phyloP scores from a whole-genome alignment of 2,888 invertebrate genomes.

The Melinaea menophilus region DNA sequence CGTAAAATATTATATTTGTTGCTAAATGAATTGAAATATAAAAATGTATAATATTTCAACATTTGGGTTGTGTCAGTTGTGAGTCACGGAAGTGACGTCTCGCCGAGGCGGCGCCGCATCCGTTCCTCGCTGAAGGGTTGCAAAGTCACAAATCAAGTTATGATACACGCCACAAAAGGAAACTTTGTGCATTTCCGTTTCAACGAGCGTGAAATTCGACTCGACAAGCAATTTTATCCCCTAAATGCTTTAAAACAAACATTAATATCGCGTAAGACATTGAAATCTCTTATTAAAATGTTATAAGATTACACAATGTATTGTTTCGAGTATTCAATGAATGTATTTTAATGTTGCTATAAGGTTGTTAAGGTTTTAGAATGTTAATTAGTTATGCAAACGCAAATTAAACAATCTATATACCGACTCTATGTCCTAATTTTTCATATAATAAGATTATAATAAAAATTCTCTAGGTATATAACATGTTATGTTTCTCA shows the following conservation, averaged over 20 bases:
- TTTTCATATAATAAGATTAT: too few relatives aligned
- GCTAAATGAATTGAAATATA: too few relatives aligned
- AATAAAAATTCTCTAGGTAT: too few relatives aligned
- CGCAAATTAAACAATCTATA: too few relatives aligned
- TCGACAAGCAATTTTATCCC: slow-evolving; percentile 43
- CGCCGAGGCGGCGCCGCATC: slow-evolving; percentile 72
- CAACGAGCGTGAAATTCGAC: slow-evolving; percentile 71
- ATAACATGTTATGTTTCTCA: too few relatives aligned
- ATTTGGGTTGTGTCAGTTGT: slow-evolving; percentile 4
- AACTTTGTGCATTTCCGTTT: slow-evolving; percentile 76
- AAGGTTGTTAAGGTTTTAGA: too few relatives aligned
- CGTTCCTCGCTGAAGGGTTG: slow-evolving; percentile 73
- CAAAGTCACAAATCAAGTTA: slow-evolving; percentile 77
- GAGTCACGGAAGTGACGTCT: slow-evolving; percentile 63
- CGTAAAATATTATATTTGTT: too few relatives aligned
- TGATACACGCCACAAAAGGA: slow-evolving; percentile 77
- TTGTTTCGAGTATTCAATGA: too few relatives aligned
- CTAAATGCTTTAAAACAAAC: slow-evolving; percentile 42
- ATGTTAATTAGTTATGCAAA: too few relatives aligned
- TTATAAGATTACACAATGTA: not conserved
- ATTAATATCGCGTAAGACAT: slow-evolving; percentile 32
- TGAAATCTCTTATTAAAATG: slow-evolving; percentile 13
- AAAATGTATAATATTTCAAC: too few relatives aligned
- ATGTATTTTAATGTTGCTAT: too few relatives aligned
- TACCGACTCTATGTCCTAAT: too few relatives aligned